Conservation (phyloP, 2,797 vertebrate genomes). For the Spondyliosoma cantharus region DNA sequence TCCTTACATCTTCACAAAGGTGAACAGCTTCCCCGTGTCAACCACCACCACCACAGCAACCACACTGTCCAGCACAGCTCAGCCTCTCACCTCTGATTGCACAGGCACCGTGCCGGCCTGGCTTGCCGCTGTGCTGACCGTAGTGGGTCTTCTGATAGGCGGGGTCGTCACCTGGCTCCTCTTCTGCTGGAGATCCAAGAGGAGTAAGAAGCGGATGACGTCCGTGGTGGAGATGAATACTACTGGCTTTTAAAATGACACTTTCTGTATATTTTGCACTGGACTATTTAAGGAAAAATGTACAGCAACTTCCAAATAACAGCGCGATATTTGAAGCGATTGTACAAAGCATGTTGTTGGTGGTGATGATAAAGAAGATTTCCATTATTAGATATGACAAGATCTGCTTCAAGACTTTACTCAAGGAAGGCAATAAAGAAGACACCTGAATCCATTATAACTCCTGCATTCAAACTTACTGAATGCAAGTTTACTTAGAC, state of each 20-base stretch:
- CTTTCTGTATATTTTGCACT: constrained; percentile 1
- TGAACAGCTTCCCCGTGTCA: constrained; percentile 80
- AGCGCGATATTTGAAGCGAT: not conserved
- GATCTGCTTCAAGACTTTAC: not conserved
- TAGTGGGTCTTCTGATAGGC: constrained; percentile 81
- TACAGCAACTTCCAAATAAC: not conserved
- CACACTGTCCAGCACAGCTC: not conserved
- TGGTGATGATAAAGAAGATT: not conserved
- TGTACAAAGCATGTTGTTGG: constrained; percentile 2
- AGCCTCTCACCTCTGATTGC: constrained; percentile 29
- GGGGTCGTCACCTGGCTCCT: constrained; percentile 72
- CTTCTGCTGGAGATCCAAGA: constrained; percentile 72
- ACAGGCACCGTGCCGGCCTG: constrained; percentile 77
- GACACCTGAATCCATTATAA: not conserved
- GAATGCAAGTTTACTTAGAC: not conserved
- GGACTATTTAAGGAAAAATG: not conserved
- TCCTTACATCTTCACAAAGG: constrained; percentile 89
- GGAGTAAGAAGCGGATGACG: not conserved
- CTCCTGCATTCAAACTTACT: not conserved
- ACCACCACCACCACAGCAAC: constrained; percentile 36
- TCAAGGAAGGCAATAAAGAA: not conserved
- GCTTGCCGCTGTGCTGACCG: constrained; percentile 82
- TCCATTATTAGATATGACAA: not conserved
- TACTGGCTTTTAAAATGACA: constrained; percentile 69
- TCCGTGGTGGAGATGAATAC: constrained; percentile 46